Base-by-base conservation (phyloP, 1,140 invertebrate species). In the Callitettix versicolor region DNA sequence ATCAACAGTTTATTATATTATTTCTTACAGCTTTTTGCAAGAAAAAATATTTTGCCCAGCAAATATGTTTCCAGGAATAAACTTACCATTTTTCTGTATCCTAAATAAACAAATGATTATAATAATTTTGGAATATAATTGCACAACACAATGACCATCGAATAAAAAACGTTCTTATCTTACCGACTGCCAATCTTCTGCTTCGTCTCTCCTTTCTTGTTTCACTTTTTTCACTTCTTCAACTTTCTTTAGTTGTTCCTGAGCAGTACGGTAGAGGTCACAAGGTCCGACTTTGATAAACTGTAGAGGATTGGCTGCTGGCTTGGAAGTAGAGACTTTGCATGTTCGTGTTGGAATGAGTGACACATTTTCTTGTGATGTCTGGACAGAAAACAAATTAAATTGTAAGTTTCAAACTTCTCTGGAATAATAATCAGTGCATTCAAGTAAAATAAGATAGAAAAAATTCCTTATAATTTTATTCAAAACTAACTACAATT, bases 161-260 rank as follows among this genome's bases (percentile, higher is more conserved):
- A n/a, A n/a, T n/a, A n/a, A n/a, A n/a, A n/a, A n/a, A n/a, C n/a
- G n/a, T n/a, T n/a, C n/a, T n/a, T n/a, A n/a, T 75, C 83, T 83
- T 72, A 94, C 91, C 73, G 85, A 85, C 74, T 93, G 89, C 91
- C 91, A 95, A 65, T 93, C 90, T 68, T 91, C 88, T 43, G 86
- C 84, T 62, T 92, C 86, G 67, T 89, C 84, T 60, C 77, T 75
- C 0, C 79, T 73, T 47, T 85, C 80, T 64, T 86, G 81, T 59
- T 85, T 83, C 30, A 83, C 75, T 62, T 86, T 87, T 65, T 87
- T 88, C 22, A 88, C 82, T 65, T 90, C 85, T 64, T 91, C 84
- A 4, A 86, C 86, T 59, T 88, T 81, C 61, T 88, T 82, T 40
- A 93, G 76, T 69, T 92, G 89, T 66, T 91, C 84, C 62, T 89